Evolutionary conservation across 2,797 vertebrate species (phyloP), one percentile per base, ranked within the genome.

Genomic region (Anas acuta): DNA sequence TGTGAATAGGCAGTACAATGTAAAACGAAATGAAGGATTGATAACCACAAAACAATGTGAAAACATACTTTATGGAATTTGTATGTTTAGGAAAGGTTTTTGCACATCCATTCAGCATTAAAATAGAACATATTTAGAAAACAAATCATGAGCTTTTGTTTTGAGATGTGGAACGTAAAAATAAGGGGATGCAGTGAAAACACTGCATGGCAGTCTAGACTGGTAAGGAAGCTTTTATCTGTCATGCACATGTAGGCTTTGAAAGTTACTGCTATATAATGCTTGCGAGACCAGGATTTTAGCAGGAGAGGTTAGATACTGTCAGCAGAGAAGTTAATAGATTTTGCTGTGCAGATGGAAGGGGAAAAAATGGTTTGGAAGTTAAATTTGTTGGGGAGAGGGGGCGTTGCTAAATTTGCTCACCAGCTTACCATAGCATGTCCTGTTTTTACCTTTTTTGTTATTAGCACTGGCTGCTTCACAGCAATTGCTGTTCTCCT

Each of bases 181-280:
- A 69, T 67, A 62, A 51, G 30, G 26, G 47, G 33, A 25, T 21
- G 15, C 20, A 51, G 41, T 37, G 5, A 39, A 70, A 87, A 73
- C 21, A 47, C 20, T 32, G 4, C 30, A 11, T 74, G 5, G 28
- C 64, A 35, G 8, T 54, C 25, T 41, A 1, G 64, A 23, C 30
- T 56, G 7, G 14, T 62, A 43, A 66, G 21, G 10, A 64, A 28
- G 12, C 56, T 88, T 53, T 25, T 65, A 3, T 32, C 15, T 67
- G 20, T 22, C 18, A 30, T 18, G 9, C 4, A 15, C 3, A 58
- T 49, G 6, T 37, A 71, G 58, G n/a, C 41, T 61, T 73, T 70
- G 33, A 75, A 89, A 80, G 5, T 28, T 82, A 30, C 0, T 77
- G 17, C 62, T 67, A 0, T 51, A 3, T n/a, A 6, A 14, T 37